phyloP scores from a whole-genome alignment of 1,140 invertebrate genomes.

The Bathynomus jamesi region DNA sequence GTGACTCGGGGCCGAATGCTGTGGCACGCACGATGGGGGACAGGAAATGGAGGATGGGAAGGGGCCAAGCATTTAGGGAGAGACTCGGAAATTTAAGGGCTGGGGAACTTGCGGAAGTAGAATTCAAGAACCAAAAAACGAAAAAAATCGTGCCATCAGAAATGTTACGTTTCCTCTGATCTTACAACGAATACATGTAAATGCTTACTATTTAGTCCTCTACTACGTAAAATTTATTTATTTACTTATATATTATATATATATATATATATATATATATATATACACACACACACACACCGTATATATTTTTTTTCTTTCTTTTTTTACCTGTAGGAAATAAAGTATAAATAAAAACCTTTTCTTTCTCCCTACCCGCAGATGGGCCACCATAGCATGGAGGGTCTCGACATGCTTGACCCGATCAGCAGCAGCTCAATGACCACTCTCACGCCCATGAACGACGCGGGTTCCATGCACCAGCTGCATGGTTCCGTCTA shows the following conservation, averaged over 20 bases:
- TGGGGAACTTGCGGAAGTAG: not conserved
- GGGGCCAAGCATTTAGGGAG: not conserved
- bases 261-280: not conserved
- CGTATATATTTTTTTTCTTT: too few relatives aligned
- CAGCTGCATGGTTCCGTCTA: constrained; percentile 56
- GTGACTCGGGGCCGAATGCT: not conserved
- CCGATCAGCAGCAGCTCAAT: constrained; percentile 67
- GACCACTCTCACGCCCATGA: constrained; percentile 76
- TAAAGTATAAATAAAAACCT: too few relatives aligned
- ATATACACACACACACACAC: not conserved
- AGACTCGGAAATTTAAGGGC: too few relatives aligned
- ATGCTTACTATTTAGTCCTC: too few relatives aligned
- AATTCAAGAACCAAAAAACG: not conserved
- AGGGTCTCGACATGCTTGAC: constrained; percentile 84
- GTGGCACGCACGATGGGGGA: not conserved
- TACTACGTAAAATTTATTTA: not conserved
- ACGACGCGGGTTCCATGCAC: constrained; percentile 50
- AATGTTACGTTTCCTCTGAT: too few relatives aligned
- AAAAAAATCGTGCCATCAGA: not conserved
- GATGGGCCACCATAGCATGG: constrained; percentile 86
- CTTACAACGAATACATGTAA: too few relatives aligned
- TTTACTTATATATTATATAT: not conserved
- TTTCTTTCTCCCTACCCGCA: constrained; percentile 42
- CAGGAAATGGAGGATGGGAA: not conserved
- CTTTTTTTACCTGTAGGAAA: too few relatives aligned